These are phyloP conservation scores for Daubentonia madagascariensis DNA, from an alignment of 2,113 vertebrate genomes.

Conservation along the genomic window DNA sequence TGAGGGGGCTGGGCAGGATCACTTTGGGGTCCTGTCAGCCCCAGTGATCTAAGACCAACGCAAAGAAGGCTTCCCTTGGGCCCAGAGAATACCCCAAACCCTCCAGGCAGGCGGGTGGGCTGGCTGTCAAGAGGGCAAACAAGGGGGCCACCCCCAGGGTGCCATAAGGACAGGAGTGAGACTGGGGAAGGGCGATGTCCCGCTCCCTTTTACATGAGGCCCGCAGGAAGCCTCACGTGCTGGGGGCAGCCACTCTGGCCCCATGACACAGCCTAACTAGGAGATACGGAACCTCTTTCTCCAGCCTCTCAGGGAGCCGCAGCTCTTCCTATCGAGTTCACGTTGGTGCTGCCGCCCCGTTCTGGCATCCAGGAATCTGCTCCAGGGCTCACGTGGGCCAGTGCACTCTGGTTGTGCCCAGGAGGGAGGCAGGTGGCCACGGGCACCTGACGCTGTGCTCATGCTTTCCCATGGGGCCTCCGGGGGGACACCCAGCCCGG, in stretches of 20 bases:
- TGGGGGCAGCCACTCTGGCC: neutral
- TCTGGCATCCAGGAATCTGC: neutral
- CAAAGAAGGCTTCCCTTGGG: no score
- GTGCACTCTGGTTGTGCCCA: neutral
- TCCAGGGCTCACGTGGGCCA: neutral
- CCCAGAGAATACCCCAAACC: neutral
- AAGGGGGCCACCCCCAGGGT: rapidly evolving
- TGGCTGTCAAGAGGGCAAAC: neutral
- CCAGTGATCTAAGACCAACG: neutral
- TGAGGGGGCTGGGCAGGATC: no score
- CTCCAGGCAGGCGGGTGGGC: neutral
- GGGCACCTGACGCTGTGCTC: neutral
- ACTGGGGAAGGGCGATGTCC: neutral
- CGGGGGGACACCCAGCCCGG: neutral
- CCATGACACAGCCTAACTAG: neutral
- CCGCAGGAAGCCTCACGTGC: rapidly evolving
- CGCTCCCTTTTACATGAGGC: neutral
- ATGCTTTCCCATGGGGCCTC: neutral
- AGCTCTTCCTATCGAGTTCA: no score
- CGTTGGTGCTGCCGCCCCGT: neutral
- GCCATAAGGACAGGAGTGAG: neutral
- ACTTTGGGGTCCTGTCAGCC: neutral
- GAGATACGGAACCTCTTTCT: no score
- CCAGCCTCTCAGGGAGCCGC: neutral
- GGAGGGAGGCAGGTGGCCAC: neutral